Percentiles rank a stretch among this genome's conserved stretches.
These are phyloP conservation scores for Lathronympha strigana DNA, from an alignment of 2,888 invertebrate species.

Conservation along the genomic window DNA sequence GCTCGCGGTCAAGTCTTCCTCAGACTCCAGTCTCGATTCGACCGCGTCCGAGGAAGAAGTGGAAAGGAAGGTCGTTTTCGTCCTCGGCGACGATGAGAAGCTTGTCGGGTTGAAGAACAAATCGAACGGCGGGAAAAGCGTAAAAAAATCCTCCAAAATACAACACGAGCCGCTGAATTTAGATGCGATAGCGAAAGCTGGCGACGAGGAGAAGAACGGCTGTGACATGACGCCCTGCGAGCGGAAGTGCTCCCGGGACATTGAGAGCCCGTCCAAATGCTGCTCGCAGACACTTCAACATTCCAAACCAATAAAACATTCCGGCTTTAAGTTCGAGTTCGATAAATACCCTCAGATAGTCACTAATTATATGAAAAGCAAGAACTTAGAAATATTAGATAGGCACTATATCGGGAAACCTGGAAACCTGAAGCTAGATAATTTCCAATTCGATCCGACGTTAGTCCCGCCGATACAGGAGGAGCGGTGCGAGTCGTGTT, in stretches of 20 bases:
- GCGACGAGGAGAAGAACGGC: conserved; percentile 55
- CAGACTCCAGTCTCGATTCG: conserved; percentile 70
- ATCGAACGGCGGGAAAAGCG: conserved; percentile 69
- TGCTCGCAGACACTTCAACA: conserved; percentile 81
- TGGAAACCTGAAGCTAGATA: conserved; percentile 80
- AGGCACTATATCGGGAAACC: conserved; percentile 84
- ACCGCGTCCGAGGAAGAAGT: conserved; percentile 63
- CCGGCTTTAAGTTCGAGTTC: conserved; percentile 89
- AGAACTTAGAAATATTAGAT: conserved; percentile 87
- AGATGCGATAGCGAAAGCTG: conserved; percentile 52
- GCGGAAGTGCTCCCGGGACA: conserved; percentile 48
- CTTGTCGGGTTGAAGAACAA: conserved; percentile 86
- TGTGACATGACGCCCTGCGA: conserved; percentile 51
- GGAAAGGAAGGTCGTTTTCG: conserved; percentile 86
- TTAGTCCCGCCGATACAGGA: conserved; percentile 75
- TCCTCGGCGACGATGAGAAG: conserved; percentile 88
- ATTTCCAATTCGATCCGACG: conserved; percentile 80
- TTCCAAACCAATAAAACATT: conserved; percentile 86
- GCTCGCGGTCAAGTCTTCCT: conserved; percentile 61
- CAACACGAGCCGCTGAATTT: conserved; percentile 57
- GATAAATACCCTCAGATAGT: conserved; percentile 90
- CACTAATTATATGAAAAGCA: conserved; percentile 90
- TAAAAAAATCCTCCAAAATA: conserved; percentile 71
- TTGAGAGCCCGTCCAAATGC: conserved; percentile 73
- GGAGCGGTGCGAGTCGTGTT: conserved; percentile 82